A percentile compares a stretch with the other conserved stretches of the same genome.
These are phyloP conservation scores for Chloebia gouldiae DNA, from an alignment of 2,113 vertebrate genomes.

Conservation along the genomic window DNA sequence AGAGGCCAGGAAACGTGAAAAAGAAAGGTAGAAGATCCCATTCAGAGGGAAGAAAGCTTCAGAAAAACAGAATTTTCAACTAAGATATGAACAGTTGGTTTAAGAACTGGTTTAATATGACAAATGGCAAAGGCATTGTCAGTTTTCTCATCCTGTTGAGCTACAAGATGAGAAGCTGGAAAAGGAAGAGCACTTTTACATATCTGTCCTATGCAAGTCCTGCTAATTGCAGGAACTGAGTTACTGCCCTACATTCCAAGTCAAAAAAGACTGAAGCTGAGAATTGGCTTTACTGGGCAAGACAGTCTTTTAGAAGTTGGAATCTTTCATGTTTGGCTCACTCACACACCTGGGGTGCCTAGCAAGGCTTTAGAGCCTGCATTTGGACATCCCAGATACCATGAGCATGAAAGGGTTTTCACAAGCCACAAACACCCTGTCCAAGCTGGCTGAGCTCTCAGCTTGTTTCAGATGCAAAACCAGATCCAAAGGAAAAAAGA, in stretches of 20 bases:
- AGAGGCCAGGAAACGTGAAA: not conserved
- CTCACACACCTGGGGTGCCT: not conserved
- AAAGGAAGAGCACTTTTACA: not conserved
- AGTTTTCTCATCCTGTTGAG: not conserved
- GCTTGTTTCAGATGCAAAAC: conserved; percentile 2
- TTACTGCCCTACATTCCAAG: not conserved
- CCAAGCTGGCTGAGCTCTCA: not conserved
- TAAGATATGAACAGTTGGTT: not conserved
- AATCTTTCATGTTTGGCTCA: not conserved
- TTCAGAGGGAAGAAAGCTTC: not conserved
- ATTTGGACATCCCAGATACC: not conserved
- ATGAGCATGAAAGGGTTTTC: not conserved
- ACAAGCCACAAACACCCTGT: not conserved
- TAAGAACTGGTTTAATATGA: not conserved
- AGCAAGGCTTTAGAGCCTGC: not conserved
- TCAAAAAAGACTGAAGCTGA: not conserved
- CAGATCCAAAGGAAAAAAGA: conserved; percentile 3
- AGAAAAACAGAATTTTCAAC: not conserved
- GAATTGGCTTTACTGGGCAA: not conserved
- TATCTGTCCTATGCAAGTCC: not conserved
- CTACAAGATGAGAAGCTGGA: not conserved
- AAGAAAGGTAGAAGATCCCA: not conserved
- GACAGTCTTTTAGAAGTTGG: not conserved
- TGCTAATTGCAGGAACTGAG: not conserved
- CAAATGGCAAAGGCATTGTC: not conserved